A percentile compares a stretch with the other conserved stretches of the same genome.
Evolutionary conservation across 2,113 vertebrate species (phyloP).

Genomic region (Psittacula cyanocephala): DNA sequence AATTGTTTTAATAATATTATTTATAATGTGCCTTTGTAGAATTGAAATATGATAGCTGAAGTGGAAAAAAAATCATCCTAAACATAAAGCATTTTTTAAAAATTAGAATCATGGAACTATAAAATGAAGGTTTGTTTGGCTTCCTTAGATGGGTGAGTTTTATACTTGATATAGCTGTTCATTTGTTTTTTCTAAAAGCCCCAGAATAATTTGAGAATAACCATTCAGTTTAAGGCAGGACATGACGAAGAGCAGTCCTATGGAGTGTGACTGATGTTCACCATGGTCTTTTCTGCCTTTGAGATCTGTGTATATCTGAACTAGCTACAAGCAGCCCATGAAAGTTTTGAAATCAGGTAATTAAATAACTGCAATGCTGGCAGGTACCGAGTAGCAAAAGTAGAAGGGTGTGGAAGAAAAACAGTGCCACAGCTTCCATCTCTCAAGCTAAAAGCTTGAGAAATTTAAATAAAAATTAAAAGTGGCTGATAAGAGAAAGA

Average conservation of each 20-base stretch:
- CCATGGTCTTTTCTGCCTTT: constrained; percentile 6
- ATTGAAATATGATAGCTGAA: not conserved
- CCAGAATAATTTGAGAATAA: not conserved
- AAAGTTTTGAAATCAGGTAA: not conserved
- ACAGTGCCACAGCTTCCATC: not conserved
- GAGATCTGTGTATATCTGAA: not conserved
- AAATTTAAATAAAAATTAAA: not conserved
- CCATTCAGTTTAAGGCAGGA: not conserved
- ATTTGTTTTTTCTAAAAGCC: not conserved
- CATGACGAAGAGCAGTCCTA: not conserved
- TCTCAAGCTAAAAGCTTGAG: not conserved
- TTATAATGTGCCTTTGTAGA: not conserved
- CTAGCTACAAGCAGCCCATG: not conserved
- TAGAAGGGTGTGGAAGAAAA: not conserved
- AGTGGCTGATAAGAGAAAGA: not conserved
- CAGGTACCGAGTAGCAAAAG: not conserved
- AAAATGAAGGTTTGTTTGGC: not conserved
- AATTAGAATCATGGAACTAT: not conserved
- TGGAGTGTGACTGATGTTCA: constrained; percentile 13
- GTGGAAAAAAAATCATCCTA: not conserved
- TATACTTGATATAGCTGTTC: not conserved
- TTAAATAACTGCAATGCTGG: not conserved
- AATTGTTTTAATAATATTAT: not conserved
- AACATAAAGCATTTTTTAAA: not conserved
- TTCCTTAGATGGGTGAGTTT: not conserved